Conservation (phyloP, 2,888 invertebrate genomes). For the Cerastis leucographa region DNA sequence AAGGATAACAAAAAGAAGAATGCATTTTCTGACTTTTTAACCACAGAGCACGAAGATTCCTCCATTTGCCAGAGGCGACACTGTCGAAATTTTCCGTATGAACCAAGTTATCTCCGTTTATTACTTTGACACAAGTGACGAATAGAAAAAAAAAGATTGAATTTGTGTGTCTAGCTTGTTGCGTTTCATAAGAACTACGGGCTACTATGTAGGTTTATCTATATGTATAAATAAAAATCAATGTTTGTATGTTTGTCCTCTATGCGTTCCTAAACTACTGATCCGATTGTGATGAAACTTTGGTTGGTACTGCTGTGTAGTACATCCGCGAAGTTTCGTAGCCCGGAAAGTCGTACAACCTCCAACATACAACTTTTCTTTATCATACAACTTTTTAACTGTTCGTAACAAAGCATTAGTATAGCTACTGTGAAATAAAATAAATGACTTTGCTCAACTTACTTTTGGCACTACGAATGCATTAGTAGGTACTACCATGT, state of each 20-base stretch:
- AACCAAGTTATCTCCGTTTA: not conserved
- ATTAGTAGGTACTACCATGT: not conserved
- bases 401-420: too few relatives aligned
- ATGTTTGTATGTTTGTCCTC: too few relatives aligned
- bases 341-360: not conserved
- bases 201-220: not conserved
- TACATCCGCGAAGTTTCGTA: not conserved
- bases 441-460: not conserved
- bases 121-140: not conserved
- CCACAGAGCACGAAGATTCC: not conserved
- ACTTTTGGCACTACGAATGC: not conserved
- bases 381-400: too few relatives aligned
- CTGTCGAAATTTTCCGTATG: not conserved
- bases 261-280: too few relatives aligned
- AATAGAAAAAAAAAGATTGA: not conserved
- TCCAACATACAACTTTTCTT: too few relatives aligned
- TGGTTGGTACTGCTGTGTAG: not conserved
- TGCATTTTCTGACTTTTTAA: conserved; percentile 57
- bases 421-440: too few relatives aligned
- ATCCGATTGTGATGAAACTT: too few relatives aligned
- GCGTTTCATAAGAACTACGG: not conserved
- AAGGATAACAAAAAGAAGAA: conserved; percentile 41
- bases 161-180: not conserved
- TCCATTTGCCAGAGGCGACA: not conserved
- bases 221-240: too few relatives aligned